Evolutionary conservation across 2,797 vertebrate species (phyloP), one percentile per base, ranked within the genome.

Genomic region (Fistularia commersonii): DNA sequence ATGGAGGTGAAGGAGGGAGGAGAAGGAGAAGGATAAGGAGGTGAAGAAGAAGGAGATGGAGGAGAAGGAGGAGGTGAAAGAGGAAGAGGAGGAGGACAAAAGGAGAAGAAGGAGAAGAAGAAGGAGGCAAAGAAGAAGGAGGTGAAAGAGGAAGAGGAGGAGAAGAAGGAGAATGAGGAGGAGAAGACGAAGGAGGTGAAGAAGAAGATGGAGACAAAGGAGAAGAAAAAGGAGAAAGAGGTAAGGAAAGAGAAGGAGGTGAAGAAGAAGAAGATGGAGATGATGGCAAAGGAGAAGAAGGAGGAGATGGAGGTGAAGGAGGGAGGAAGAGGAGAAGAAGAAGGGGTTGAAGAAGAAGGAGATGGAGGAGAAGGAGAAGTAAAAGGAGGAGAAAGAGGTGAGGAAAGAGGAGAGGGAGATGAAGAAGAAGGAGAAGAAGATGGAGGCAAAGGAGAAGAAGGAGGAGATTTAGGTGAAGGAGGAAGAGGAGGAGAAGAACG

Each of bases 41-140:
- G 47, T n/a, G n/a, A n/a, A n/a, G n/a, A 82, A 8, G 35, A 47
- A 10, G 45, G 13, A 14, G 8, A 35, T 4, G 9, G 45, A 9
- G 66, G 8, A 52, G 73, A 88, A 85, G 48, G 75, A 53, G 56
- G 86, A 81, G 66, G 45, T 10, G 76, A 13, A 75, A 51, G 43
- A 78, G 39, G 8, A 7, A 31, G 10, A 23, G 11, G 84, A 43
- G 77, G 79, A 62, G 6, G 66, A 35, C 57, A 72, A 51, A 61
- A 45, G 40, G 14, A 36, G 55, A 65, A n/a, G 66, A 53, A 1
- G 6, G 34, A 32, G n/a, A 14, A 11, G 9, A 33, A 47, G 13
- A 23, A 57, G 65, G 33, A 46, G 11, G 46, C 61, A 7, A 32
- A 45, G 13, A 39, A 10, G 8, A 8, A 15, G 40, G 32, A 32